These are phyloP conservation scores for Geophilus truncorum DNA, from an alignment of 2,888 invertebrate species.

Conservation along the genomic window DNA sequence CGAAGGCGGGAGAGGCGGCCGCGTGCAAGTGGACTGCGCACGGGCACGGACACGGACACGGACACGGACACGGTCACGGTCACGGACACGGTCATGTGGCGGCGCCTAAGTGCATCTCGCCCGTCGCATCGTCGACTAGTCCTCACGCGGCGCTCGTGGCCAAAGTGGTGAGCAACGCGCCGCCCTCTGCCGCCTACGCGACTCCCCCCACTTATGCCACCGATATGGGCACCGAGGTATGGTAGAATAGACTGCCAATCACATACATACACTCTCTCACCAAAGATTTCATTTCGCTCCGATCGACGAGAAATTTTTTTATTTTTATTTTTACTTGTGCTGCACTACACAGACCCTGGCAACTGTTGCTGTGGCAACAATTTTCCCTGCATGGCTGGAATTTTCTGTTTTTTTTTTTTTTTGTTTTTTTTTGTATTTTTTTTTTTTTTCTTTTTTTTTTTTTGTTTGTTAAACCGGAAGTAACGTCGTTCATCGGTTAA, in stretches of 20 bases:
- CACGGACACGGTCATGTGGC: constrained; percentile 48
- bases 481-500: too few species aligned
- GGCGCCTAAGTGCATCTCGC: constrained; percentile 41
- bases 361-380: too few species aligned
- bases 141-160: constrained; percentile 31
- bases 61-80: too few species aligned
- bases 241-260: not conserved
- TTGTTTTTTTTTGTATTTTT: not conserved
- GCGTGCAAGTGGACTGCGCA: constrained; percentile 38
- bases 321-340: not conserved
- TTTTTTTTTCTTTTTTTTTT: not conserved
- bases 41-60: too few species aligned
- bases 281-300: not conserved
- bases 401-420: too few species aligned
- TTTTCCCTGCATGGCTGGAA: too few species aligned
- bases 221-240: constrained; percentile 35
- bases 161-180: constrained; percentile 41
- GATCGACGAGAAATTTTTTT: not conserved
- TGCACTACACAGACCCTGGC: too few species aligned
- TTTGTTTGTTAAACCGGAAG: too few species aligned
- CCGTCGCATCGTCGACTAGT: constrained; percentile 43
- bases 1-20: constrained; percentile 8
- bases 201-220: constrained; percentile 39
- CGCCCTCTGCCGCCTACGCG: constrained; percentile 38
- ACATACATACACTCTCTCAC: not conserved